Conservation (phyloP, 2,888 invertebrate species). For the Alsophila aescularia region DNA sequence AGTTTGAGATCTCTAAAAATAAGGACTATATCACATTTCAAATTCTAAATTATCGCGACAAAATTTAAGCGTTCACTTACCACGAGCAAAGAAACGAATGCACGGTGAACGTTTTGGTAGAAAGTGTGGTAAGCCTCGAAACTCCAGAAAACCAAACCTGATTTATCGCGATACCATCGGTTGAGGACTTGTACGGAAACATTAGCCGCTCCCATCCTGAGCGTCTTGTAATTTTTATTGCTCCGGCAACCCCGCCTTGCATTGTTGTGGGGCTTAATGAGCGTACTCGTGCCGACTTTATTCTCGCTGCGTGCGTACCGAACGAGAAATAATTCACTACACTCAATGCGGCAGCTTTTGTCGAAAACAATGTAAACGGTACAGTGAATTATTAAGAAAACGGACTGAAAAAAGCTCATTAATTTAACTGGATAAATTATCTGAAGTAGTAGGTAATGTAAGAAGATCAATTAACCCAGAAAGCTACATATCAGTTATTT, state of each 20-base stretch:
- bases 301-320: constrained; percentile 46
- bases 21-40: not conserved
- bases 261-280: constrained; percentile 77
- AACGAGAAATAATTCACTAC: constrained; percentile 41
- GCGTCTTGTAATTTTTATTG: constrained; percentile 78
- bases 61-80: not conserved
- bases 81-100: not conserved
- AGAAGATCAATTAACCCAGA: not conserved
- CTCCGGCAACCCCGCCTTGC: constrained; percentile 72
- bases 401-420: not conserved
- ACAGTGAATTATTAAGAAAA: constrained; percentile 3
- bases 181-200: constrained; percentile 59
- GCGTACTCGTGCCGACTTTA: constrained; percentile 56
- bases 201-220: constrained; percentile 79
- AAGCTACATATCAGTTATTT: too few relatives aligned
- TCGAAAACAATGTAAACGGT: constrained; percentile 19
- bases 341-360: constrained; percentile 41
- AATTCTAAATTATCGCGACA: not conserved
- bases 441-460: not conserved
- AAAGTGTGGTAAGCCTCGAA: constrained; percentile 24
- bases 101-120: not conserved
- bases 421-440: not conserved
- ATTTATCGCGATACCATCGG: constrained; percentile 56
- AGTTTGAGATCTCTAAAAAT: not conserved
- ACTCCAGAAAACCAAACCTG: constrained; percentile 32